These are phyloP conservation scores for Coelinius sp. DNA, from an alignment of 2,888 invertebrate species.

Conservation along the genomic window DNA sequence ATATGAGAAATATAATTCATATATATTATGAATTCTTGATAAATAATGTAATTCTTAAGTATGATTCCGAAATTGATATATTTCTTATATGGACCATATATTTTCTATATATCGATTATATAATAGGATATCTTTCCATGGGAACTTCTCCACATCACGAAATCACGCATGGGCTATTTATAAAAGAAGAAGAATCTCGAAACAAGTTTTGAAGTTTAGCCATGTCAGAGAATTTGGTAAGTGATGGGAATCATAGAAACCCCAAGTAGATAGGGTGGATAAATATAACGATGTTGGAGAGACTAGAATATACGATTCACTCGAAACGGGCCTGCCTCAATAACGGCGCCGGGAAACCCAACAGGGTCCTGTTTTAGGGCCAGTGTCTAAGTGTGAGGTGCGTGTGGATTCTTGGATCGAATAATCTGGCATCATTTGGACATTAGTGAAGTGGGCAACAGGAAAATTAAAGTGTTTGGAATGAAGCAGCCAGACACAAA, in stretches of 20 bases:
- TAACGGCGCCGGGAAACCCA: not conserved
- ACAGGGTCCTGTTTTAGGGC: not conserved
- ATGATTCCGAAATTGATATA: too few relatives aligned
- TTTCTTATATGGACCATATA: too few relatives aligned
- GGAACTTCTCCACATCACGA: too few relatives aligned
- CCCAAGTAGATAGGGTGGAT: not conserved
- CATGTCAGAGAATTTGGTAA: not conserved
- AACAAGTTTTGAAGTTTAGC: not conserved
- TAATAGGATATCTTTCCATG: too few relatives aligned
- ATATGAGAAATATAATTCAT: too few relatives aligned
- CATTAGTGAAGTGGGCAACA: not conserved
- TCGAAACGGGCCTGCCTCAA: not conserved
- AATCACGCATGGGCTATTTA: not conserved
- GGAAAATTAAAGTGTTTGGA: not conserved
- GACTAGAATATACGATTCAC: slow-evolving; percentile 4
- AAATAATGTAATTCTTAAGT: too few relatives aligned
- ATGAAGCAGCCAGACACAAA: not conserved
- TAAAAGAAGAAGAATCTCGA: not conserved
- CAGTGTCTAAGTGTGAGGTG: not conserved
- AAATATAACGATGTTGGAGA: not conserved
- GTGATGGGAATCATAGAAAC: not conserved
- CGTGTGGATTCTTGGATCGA: not conserved
- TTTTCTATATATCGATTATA: too few relatives aligned
- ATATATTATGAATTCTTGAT: not conserved
- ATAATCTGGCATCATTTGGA: not conserved